Evolutionary conservation across 2,888 invertebrate genomes (phyloP), one percentile per base, ranked within the genome.

Genomic region (Drosophila maculinotata): DNA sequence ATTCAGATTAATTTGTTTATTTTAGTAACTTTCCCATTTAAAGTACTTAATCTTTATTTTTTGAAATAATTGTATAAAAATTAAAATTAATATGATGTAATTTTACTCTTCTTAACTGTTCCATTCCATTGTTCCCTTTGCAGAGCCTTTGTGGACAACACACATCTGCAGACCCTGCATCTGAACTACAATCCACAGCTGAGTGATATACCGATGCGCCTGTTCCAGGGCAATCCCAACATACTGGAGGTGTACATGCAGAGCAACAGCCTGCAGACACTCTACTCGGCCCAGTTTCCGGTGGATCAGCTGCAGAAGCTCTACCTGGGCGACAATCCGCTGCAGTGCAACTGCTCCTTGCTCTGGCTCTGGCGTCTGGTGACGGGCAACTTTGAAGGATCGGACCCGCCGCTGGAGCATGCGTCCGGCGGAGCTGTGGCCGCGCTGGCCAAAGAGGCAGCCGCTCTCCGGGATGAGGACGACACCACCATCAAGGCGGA

Each of bases 261-360:
- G 71, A 95, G 95, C 77, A 96, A 96, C 91, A 94, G 94, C 45
- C 91, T 97, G 64, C 94, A 94, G 79, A 94, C 95, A 1, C 92
- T 97, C 7, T 96, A 96, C 89, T 95, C 95, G 0, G 95, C 95
- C 25, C 95, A 96, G 90, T 96, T 96, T 87, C 97, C 96, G 26
- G 93, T 97, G 81, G 96, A 97, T 89, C 95, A 95, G 79, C 92
- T 97, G 76, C 93, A 94, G 87, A 94, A 94, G 63, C 92, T 97
- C 28, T 94, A 95, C 75, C 93, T 97, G 51, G 95, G 96, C 28
- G 96, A 96, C 26, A 97, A 97, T 92, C 97, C 97, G 0, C 93
- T 97, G 69, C 93, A 94, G 64, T 97, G 97, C 92, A 97, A 97
- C 91, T 97, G 97, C 89, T 96, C 97, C 48, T 92, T 97, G 63